Percentiles rank a stretch among this genome's conserved stretches.
These are phyloP conservation scores for Bufotes viridis DNA, from an alignment of 2,797 vertebrate species.

Conservation along the genomic window DNA sequence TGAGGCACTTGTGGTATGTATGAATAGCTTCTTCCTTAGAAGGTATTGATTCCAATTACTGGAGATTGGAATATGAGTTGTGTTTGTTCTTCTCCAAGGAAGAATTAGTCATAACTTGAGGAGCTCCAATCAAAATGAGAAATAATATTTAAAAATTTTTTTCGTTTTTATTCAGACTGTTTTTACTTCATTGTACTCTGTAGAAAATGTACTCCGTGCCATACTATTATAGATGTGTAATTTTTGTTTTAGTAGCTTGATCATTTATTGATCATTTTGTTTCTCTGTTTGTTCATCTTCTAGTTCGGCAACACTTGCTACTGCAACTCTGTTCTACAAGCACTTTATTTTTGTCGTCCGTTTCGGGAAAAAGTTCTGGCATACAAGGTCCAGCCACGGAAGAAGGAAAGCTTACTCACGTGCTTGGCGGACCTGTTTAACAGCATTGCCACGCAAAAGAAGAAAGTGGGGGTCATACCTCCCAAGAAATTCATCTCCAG, in stretches of 20 bases:
- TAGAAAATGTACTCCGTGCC: background rate
- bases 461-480: slow-evolving; percentile 93
- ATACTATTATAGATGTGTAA: background rate
- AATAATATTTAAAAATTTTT: too few species aligned
- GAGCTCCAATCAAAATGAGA: too few species aligned
- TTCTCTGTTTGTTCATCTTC: slow-evolving; percentile 35
- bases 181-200: too few species aligned
- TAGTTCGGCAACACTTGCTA: slow-evolving; percentile 96
- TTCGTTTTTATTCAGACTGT: too few species aligned
- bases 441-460: slow-evolving; percentile 93
- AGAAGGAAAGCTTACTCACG: slow-evolving; percentile 90
- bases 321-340: slow-evolving; percentile 93
- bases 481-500: slow-evolving; percentile 94
- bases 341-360: slow-evolving; percentile 91
- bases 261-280: background rate
- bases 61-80: too few species aligned
- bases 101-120: too few species aligned
- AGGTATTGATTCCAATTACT: too few species aligned
- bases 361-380: slow-evolving; percentile 93
- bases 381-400: slow-evolving; percentile 89
- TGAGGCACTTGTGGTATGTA: too few species aligned
- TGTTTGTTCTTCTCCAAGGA: too few species aligned
- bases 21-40: too few species aligned
- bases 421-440: slow-evolving; percentile 92
- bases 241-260: background rate